Base-by-base conservation (phyloP, 2,113 vertebrate genomes). In the Lamprologus tigripictilis region DNA sequence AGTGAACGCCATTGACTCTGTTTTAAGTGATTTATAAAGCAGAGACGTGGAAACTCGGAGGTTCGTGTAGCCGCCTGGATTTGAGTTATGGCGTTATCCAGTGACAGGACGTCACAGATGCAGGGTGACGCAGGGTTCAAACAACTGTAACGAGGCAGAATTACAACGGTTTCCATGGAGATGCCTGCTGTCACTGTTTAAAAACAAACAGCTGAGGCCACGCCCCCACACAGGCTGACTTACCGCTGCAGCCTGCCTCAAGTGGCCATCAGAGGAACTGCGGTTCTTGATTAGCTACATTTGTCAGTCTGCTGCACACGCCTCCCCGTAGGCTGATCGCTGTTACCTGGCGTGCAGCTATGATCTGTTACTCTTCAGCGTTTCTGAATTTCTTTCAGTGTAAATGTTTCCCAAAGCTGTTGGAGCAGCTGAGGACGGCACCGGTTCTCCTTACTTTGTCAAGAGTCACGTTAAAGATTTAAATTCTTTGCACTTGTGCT, bases 1-100 rank as follows among this genome's bases (percentile, higher is more conserved):
- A 97, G 97, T 96, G 23, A 76, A 76, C 71, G 1, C 14, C 23
- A 28, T 28, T 71, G 19, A 40, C 19, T 68, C 1, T 1, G 21
- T 16, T 26, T 45, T 73, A 45, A 40, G 68, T 45, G 14, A 7
- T 45, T 26, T 45, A 17, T 45, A 17, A 45, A 45, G 21, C 14
- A 45, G 40, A 45, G 68, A 10, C n/a, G n/a, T n/a, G n/a, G n/a
- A n/a, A n/a, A 42, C 12, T 31, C 0, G 2, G 28, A 61, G 14
- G 16, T 61, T 17, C 1, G 0, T 61, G 57, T 17, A 2, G 57
- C 8, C 26, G 6, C 3, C 1, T 16, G n/a, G 66, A 4, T 42
- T 71, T 14, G 35, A 71, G 12, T 42, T 71, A n/a, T 9, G 37
- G 0, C 5, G 7, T 40, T 3, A 40, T 21, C 35, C 33, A 21